These are phyloP conservation scores for Euzophera pinguis DNA, from an alignment of 2,888 invertebrate species.

Conservation along the genomic window DNA sequence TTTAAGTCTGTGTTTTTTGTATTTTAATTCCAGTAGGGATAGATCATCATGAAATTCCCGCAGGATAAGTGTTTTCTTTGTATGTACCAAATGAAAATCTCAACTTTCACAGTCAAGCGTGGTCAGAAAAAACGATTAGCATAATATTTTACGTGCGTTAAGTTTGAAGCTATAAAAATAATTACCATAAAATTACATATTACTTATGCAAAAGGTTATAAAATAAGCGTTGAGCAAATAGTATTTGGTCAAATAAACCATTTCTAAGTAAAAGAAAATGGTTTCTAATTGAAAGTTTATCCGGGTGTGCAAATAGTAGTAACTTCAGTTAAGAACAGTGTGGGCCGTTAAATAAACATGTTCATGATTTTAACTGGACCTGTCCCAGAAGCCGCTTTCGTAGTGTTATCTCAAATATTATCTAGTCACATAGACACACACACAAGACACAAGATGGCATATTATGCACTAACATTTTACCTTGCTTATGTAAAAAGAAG, in stretches of 20 bases:
- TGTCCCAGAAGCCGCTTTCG: not conserved
- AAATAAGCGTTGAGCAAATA: not conserved
- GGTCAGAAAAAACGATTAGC: not conserved
- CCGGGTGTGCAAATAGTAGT: not conserved
- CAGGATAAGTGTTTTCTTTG: too few species aligned
- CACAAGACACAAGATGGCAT: not conserved
- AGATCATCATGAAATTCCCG: too few species aligned
- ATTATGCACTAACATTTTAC: not conserved
- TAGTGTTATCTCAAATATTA: not conserved
- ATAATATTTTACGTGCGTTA: not conserved
- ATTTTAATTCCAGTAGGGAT: too few species aligned
- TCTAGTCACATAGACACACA: not conserved
- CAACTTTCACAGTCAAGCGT: not conserved
- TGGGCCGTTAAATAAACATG: slow-evolving; percentile 5
- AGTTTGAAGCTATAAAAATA: not conserved
- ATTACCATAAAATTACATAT: not conserved
- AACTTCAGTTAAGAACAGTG: not conserved
- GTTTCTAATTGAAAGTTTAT: slow-evolving; percentile 5
- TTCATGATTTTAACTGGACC: not conserved
- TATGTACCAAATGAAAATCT: too few species aligned
- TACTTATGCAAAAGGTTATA: not conserved
- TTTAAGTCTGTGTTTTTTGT: too few species aligned
- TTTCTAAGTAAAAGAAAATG: not conserved
- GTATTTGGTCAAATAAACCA: not conserved
- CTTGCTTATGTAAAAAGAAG: not conserved